phyloP scores from a whole-genome alignment of 2,888 invertebrate species.

The Morpho deidamia region DNA sequence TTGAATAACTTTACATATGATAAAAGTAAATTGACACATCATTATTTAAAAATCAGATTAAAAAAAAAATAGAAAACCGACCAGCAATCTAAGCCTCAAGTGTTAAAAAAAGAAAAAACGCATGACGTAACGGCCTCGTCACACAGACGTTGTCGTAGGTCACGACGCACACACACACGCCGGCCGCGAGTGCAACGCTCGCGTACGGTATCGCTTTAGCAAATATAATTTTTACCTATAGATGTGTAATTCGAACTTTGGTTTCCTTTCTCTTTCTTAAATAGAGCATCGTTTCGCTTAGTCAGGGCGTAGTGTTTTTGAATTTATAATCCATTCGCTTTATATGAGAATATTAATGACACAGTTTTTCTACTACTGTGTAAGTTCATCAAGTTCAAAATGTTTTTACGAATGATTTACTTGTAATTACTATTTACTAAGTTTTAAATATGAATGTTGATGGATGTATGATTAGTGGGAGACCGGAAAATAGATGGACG shows the following conservation, averaged over 20 bases:
- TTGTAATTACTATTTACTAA: too few species aligned
- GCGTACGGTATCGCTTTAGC: slow-evolving; percentile 56
- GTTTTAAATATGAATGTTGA: too few species aligned
- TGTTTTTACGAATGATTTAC: too few species aligned
- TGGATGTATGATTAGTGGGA: too few species aligned
- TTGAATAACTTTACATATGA: too few species aligned
- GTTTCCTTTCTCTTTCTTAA: slow-evolving; percentile 30
- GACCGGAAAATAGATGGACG: too few species aligned
- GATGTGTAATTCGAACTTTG: slow-evolving; percentile 27
- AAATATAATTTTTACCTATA: slow-evolving; percentile 32
- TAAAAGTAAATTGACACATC: too few species aligned
- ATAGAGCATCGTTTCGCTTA: slow-evolving; percentile 21
- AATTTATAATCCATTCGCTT: not conserved
- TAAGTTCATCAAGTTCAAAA: too few species aligned
- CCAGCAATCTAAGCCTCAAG: not conserved
- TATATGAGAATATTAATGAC: too few species aligned
- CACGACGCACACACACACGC: slow-evolving; percentile 34
- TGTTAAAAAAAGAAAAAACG: slow-evolving; percentile 33
- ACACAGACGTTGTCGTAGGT: slow-evolving; percentile 43
- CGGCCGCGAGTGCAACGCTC: slow-evolving; percentile 48
- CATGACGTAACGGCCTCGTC: slow-evolving; percentile 49
- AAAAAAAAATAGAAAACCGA: not conserved
- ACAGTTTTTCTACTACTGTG: too few species aligned
- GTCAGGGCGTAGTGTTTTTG: slow-evolving; percentile 9
- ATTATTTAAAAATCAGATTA: too few species aligned